Base-by-base conservation (phyloP, 2,113 vertebrate genomes). In the Ciconia boyciana region DNA sequence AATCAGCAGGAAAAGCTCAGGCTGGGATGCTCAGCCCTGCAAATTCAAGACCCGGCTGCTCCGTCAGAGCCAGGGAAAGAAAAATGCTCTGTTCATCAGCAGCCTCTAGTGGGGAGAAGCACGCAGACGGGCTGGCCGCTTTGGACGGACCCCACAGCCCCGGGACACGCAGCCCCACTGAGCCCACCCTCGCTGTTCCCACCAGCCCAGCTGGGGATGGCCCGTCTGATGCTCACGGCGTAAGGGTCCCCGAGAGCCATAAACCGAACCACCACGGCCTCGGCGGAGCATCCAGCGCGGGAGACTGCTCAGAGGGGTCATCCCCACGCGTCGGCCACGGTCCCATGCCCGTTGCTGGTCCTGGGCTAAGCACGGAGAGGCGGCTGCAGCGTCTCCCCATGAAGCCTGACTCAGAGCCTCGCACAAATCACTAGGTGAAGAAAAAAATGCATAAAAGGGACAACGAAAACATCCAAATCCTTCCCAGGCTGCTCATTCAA, bases 41-140 rank as follows among this genome's bases (percentile, higher is more conserved):
- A 36, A 72, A 90, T 57, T 79, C 21, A 24, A 92, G 68, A 74
- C 46, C 64, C 54, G 0, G 2, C 41, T 12, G 77, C 44, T 71
- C 58, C 2, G 4, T 25, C 87, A 55, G 78, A 79, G 90, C 39
- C 54, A 34, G 34, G 32, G 70, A 85, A 5, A 6, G 57, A 19
- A 64, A 44, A 86, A 89, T 58, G 21, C 60, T 83, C 80, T 51
- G 91, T 54, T 74, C 94, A 75, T 81, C 94, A 96, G 96, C 96
- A 97, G 83, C 96, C 96, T 96, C 95, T 96, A 97, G 96, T 10
- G 96, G 96, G 88, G 79, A 94, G 69, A 91, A 17, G 13, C 16
- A 11, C 15, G 7, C n/a, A 87, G 75, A 29, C 0, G 2, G 25
- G 32, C 10, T 3, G 5, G n/a, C 25, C 4, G 13, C 58, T 72